These are phyloP conservation scores for Eretmochelys imbricata DNA, from an alignment of 2,113 vertebrate genomes.

Conservation along the genomic window DNA sequence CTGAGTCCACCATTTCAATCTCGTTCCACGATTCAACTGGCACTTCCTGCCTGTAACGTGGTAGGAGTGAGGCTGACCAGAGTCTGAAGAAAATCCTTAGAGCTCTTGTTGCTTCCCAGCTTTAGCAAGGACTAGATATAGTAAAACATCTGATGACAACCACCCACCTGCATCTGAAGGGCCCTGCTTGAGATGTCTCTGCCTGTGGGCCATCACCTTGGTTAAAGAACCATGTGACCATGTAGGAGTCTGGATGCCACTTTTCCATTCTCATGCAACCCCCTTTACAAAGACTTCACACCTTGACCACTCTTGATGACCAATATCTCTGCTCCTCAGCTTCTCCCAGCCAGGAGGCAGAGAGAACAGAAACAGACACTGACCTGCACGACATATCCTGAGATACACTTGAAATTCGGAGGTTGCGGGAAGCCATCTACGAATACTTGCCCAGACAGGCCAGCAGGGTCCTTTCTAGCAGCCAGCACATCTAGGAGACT, in stretches of 20 bases:
- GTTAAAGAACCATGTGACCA: background rate
- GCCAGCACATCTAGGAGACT: conserved; percentile 88
- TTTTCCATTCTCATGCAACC: background rate
- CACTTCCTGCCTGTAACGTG: conserved; percentile 9
- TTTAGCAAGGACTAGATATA: background rate
- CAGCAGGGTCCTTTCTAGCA: conserved; percentile 85
- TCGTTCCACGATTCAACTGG: conserved; percentile 58
- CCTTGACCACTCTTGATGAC: background rate
- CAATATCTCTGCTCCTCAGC: background rate
- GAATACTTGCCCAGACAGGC: conserved; percentile 71
- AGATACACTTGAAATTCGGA: conserved; percentile 71
- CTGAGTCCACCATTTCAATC: conserved; percentile 26
- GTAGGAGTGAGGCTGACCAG: conserved; percentile 24
- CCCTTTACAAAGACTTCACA: background rate
- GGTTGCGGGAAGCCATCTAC: conserved; percentile 65
- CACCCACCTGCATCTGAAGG: background rate
- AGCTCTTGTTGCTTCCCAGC: conserved; percentile 60
- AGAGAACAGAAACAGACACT: background rate
- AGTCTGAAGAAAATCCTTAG: conserved; percentile 67
- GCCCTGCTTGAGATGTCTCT: background rate
- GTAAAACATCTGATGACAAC: background rate
- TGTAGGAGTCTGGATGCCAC: background rate
- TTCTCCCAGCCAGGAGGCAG: background rate
- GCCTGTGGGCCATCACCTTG: background rate
- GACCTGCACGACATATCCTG: conserved; percentile 72